phyloP scores from a whole-genome alignment of 2,888 invertebrate genomes.

The Troides helena region DNA sequence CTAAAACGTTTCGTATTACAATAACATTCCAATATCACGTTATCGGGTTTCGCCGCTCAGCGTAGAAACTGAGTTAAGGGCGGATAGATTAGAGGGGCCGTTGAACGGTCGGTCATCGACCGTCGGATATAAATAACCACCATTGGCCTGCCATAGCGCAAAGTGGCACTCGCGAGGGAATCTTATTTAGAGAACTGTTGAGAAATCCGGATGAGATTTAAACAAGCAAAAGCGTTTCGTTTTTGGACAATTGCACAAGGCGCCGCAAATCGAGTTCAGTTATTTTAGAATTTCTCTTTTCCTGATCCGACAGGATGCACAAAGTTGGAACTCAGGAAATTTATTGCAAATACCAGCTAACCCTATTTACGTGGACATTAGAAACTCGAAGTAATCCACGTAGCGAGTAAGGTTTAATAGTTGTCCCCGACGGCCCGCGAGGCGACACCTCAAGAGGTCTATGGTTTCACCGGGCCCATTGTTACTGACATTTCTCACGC shows the following conservation, averaged over 20 bases:
- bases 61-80: conserved; percentile 39
- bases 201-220: conserved; percentile 32
- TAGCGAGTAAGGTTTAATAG: too few species aligned
- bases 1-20: conserved; percentile 1
- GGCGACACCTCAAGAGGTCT: conserved; percentile 25
- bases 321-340: too few species aligned
- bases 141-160: conserved; percentile 49
- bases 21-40: conserved; percentile 41
- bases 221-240: too few species aligned
- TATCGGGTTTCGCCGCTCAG: conserved; percentile 44
- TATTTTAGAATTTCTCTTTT: too few species aligned
- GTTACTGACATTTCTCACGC: conserved; percentile 60
- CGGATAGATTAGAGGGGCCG: conserved; percentile 57
- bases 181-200: conserved; percentile 48
- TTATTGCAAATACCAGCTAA: too few species aligned
- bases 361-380: too few species aligned
- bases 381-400: too few species aligned
- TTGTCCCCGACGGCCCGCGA: too few species aligned
- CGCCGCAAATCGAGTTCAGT: too few species aligned
- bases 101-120: conserved; percentile 52
- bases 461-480: conserved; percentile 60
- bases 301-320: too few species aligned
- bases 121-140: conserved; percentile 64
- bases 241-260: conserved; percentile 4
- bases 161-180: conserved; percentile 47